Evolutionary conservation across 2,888 invertebrate genomes (phyloP).

Genomic region (Microctonus hyperodae): DNA sequence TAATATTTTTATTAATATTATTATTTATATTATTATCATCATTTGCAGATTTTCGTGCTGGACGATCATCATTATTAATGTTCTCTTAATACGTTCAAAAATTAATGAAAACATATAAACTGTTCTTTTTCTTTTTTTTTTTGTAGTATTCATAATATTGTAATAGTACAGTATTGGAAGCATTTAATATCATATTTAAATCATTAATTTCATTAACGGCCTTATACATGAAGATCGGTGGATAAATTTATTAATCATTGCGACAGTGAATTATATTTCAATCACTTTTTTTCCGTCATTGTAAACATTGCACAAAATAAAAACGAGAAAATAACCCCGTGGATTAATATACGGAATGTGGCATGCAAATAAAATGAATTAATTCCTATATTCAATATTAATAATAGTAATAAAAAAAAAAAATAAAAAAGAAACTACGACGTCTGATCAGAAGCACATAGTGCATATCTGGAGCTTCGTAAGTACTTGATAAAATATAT

Average conservation of each 20-base stretch:
- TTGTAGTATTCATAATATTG: slow-evolving; percentile 32
- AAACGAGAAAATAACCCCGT: background rate
- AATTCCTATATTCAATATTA: background rate
- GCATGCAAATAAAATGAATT: slow-evolving; percentile 30
- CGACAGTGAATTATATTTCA: background rate
- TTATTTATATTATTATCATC: slow-evolving; percentile 18
- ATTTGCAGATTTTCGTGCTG: slow-evolving; percentile 12
- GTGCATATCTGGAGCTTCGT: slow-evolving; percentile 21
- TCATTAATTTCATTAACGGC: slow-evolving; percentile 37
- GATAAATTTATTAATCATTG: slow-evolving; percentile 24
- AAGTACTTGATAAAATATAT: slow-evolving; percentile 29
- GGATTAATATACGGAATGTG: slow-evolving; percentile 46
- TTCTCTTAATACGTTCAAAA: slow-evolving; percentile 51
- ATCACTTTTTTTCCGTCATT: background rate
- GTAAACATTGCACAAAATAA: background rate
- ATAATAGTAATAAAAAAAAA: background rate
- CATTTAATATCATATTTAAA: slow-evolving; percentile 60
- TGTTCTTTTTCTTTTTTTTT: slow-evolving; percentile 26
- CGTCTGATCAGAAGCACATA: slow-evolving; percentile 25
- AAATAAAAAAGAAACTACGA: background rate
- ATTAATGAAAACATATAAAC: slow-evolving; percentile 58
- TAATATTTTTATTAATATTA: slow-evolving; percentile 19
- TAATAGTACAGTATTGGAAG: slow-evolving; percentile 61
- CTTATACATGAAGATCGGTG: slow-evolving; percentile 31
- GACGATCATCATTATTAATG: slow-evolving; percentile 37